phyloP scores from a whole-genome alignment of 2,888 invertebrate species.

The Pimpla rufipes region DNA sequence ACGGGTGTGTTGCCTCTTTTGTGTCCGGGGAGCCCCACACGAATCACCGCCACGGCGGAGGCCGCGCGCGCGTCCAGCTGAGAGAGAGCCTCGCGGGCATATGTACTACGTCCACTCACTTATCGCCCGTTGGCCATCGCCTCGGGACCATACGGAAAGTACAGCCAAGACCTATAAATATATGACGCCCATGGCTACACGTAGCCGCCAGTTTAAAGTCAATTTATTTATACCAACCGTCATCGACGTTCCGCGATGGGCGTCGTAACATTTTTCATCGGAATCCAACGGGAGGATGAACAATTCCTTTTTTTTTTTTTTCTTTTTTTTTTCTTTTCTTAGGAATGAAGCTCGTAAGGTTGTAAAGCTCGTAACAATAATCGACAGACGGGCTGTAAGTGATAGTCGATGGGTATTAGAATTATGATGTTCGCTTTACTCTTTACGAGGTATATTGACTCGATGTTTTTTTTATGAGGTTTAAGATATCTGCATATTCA shows the following conservation, averaged over 20 bases:
- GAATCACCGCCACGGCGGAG: not conserved
- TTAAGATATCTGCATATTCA: not conserved
- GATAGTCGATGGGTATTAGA: not conserved
- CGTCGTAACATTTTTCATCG: slow-evolving; percentile 21
- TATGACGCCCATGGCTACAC: not conserved
- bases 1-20: slow-evolving; percentile 16
- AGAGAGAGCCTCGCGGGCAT: not conserved
- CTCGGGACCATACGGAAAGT: slow-evolving; percentile 2
- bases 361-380: slow-evolving; percentile 1
- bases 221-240: slow-evolving; percentile 56
- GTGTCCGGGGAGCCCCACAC: not conserved
- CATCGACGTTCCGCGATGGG: slow-evolving; percentile 50
- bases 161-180: slow-evolving; percentile 50
- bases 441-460: not conserved
- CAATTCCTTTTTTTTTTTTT: not conserved
- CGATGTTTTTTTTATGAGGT: not conserved
- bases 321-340: not conserved
- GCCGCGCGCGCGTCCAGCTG: too few species aligned
- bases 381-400: not conserved
- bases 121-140: slow-evolving; percentile 17
- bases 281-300: not conserved
- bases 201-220: not conserved
- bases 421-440: slow-evolving; percentile 1
- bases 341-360: too few species aligned
- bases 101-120: slow-evolving; percentile 29